These are phyloP conservation scores for Galerucella pusilla DNA, from an alignment of 2,888 invertebrate species.

Conservation along the genomic window DNA sequence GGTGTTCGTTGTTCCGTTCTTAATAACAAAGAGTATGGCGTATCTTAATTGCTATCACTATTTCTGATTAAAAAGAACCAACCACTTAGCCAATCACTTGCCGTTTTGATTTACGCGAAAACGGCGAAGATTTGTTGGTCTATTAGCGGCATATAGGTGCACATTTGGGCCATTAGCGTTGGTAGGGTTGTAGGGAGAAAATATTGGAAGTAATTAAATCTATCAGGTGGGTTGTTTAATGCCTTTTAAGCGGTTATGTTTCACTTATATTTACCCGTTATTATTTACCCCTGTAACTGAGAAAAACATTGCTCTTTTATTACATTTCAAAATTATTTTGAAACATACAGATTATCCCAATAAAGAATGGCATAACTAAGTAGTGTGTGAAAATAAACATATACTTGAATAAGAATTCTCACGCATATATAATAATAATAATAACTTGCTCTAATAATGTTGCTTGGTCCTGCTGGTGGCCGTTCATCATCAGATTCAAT, in stretches of 20 bases:
- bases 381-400: too few relatives aligned
- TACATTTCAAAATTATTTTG: too few relatives aligned
- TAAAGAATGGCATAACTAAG: too few relatives aligned
- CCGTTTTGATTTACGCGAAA: constrained; percentile 56
- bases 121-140: constrained; percentile 51
- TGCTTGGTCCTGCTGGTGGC: too few relatives aligned
- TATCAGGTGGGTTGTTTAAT: constrained; percentile 7
- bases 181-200: constrained; percentile 20
- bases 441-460: too few relatives aligned
- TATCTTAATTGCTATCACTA: constrained; percentile 58
- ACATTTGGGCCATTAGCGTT: constrained; percentile 36
- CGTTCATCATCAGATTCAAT: too few relatives aligned
- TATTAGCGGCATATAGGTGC: constrained; percentile 43
- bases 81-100: constrained; percentile 58
- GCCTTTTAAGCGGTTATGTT: constrained; percentile 2
- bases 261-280: not conserved
- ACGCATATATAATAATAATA: too few relatives aligned
- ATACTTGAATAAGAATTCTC: too few relatives aligned
- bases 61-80: constrained; percentile 60
- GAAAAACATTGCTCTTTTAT: too few relatives aligned
- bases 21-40: constrained; percentile 35
- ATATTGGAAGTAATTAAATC: constrained; percentile 23
- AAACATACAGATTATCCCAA: too few relatives aligned
- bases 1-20: constrained; percentile 32
- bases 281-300: not conserved